Evolutionary conservation across 37 sponge, comb jelly and placozoan species (phyloP).

Genomic region (Cliona cf. orientalis): DNA sequence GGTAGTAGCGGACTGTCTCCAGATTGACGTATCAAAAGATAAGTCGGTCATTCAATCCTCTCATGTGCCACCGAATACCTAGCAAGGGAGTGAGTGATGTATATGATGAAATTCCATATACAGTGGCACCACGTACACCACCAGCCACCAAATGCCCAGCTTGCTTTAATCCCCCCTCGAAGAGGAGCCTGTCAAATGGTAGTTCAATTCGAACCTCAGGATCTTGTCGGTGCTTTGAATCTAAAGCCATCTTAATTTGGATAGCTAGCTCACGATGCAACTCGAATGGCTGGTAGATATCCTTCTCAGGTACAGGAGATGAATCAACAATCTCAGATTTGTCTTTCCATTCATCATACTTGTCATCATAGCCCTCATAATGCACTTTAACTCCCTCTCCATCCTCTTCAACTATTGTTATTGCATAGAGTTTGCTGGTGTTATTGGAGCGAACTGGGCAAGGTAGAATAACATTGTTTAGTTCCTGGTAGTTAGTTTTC

Average conservation of each 20-base stretch:
- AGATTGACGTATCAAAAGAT: background rate
- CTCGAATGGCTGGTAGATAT: background rate
- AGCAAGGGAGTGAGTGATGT: background rate
- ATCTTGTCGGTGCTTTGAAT: background rate
- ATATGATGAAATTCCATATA: background rate
- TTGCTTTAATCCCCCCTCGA: background rate
- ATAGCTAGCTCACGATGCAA: background rate
- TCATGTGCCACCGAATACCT: slow-evolving; percentile 3
- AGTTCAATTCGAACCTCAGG: slow-evolving; percentile 24
- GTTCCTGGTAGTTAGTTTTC: no score
- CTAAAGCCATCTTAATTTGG: background rate
- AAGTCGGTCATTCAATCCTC: background rate
- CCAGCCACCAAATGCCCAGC: background rate
- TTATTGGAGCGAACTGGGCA: no score
- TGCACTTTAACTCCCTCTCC: background rate
- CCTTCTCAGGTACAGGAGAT: no score
- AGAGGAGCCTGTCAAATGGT: slow-evolving; percentile 10
- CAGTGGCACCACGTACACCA: background rate
- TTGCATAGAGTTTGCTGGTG: background rate
- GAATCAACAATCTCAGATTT: no score
- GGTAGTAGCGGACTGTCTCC: background rate
- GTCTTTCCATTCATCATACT: slow-evolving; percentile 3
- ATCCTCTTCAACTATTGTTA: background rate
- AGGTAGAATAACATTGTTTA: no score
- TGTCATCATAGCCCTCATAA: background rate